Evolutionary conservation across 2,888 invertebrate species (phyloP).

Genomic region (Idaea aversata): DNA sequence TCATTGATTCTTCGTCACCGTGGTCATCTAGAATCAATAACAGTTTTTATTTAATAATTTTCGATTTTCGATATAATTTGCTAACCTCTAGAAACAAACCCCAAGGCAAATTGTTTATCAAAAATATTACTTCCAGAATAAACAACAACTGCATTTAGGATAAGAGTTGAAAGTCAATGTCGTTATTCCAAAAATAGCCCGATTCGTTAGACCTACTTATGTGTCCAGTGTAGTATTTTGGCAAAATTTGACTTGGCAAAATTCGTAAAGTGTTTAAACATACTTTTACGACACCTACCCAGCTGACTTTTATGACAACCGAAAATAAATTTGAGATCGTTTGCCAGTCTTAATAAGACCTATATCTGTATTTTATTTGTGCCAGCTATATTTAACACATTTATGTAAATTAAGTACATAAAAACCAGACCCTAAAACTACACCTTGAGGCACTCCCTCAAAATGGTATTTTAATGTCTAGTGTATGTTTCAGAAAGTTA

Average conservation of each 20-base stretch:
- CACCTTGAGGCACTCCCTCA: too few species aligned
- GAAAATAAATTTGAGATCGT: neutral
- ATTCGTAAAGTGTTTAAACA: slow-evolving; percentile 1
- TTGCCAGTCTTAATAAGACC: neutral
- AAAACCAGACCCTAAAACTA: too few species aligned
- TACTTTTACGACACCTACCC: neutral
- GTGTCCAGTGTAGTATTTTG: neutral
- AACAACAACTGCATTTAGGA: neutral
- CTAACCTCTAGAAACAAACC: neutral
- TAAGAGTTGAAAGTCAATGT: neutral
- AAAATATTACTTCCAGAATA: neutral
- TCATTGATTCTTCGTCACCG: slow-evolving; percentile 93
- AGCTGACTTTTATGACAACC: neutral
- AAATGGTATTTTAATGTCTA: too few species aligned
- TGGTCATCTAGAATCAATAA: slow-evolving; percentile 87
- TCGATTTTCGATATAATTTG: neutral
- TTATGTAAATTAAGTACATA: too few species aligned
- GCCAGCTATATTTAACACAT: too few species aligned
- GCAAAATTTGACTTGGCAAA: neutral
- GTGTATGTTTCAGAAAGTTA: too few species aligned
- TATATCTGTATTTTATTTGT: neutral
- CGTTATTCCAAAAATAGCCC: neutral
- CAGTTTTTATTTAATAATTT: neutral
- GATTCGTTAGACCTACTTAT: neutral
- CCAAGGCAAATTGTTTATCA: neutral